Base-by-base conservation (phyloP, 92 coral and sea anemone genomes). In the Ricordea florida region DNA sequence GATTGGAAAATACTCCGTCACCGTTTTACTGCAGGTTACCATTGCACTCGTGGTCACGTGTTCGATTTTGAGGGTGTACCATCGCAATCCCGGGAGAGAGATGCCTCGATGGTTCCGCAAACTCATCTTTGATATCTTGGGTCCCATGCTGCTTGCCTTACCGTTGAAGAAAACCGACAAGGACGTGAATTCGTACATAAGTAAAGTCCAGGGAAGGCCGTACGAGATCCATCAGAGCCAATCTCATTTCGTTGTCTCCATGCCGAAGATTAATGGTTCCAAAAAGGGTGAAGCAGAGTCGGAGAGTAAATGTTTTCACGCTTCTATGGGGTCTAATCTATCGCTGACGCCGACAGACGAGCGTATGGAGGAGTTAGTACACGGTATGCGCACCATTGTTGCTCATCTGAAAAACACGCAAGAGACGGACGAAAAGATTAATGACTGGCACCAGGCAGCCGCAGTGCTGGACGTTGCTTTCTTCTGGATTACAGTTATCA, bases 381-480 rank as follows among this genome's bases (percentile, higher is more conserved):
- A 56, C 37, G 92, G 90, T 30, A 83, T 85, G 72, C 90, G 92
- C 30, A 70, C 90, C 27, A 85, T 96, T 6, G 76, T 92, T 29
- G 96, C 93, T 49, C 94, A 96, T 75, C 60, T 96, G 63, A 93
- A 96, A 47, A 94, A 92, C 42, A 71, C 56, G 29, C 91, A 93
- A 70, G 84, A 82, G 10, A 73, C 94, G 0, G 99, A 96, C 26
- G 85, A 58, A 9, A 87, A 78, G 42, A 82, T 87, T 32, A 96
- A 85, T 18, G 97, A 96, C 33, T 96, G 99, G 99, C 93, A 94
- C 41, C 93, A 79, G 57, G 96, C 97, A 47, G 97, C 99, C 47
- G 85, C 92, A 46, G 99, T 96, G 10, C 76, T 96, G 58, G 99
- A 96, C 72, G 84, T 85, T 16, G 74, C 89, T 35, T 96, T 96